A percentile compares a stretch with the other conserved stretches of the same genome.
These are phyloP conservation scores for Holacanthella duospinosa DNA, from an alignment of 2,888 invertebrate genomes.

Conservation along the genomic window DNA sequence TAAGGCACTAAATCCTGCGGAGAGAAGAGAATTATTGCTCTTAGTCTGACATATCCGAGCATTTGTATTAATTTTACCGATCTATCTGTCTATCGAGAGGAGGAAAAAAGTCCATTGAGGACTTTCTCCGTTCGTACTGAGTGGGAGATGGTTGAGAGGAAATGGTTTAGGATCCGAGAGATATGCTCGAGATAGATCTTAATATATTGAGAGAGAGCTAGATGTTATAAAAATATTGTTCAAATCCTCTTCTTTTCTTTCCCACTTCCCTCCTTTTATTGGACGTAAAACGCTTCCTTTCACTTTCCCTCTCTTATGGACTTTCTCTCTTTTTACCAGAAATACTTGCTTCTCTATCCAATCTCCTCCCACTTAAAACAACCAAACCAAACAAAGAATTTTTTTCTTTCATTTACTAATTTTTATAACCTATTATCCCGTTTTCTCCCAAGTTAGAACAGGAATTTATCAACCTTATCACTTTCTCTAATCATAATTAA, in stretches of 20 bases:
- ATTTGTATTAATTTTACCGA: constrained; percentile 37
- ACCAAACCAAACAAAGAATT: not conserved
- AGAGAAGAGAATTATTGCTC: constrained; percentile 32
- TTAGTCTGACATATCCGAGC: constrained; percentile 34
- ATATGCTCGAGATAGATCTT: not conserved
- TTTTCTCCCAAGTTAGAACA: no score
- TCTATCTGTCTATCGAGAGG: constrained; percentile 24
- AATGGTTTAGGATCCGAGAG: no score
- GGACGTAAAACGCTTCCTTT: constrained; percentile 2
- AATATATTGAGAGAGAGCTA: not conserved
- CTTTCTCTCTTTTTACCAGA: constrained; percentile 21
- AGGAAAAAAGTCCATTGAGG: constrained; percentile 34
- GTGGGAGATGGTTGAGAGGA: not conserved
- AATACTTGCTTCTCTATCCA: constrained; percentile 15
- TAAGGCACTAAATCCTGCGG: constrained; percentile 29
- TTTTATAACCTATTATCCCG: no score
- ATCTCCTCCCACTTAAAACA: not conserved
- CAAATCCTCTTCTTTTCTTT: not conserved
- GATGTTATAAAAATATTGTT: constrained; percentile 8
- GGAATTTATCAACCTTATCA: no score
- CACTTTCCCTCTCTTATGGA: not conserved
- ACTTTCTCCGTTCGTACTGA: constrained; percentile 2
- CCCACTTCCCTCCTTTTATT: constrained; percentile 8
- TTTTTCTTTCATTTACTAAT: constrained; percentile 10
- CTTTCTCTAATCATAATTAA: no score